phyloP scores from a whole-genome alignment of 2,113 vertebrate genomes.

The Microcebus murinus region DNA sequence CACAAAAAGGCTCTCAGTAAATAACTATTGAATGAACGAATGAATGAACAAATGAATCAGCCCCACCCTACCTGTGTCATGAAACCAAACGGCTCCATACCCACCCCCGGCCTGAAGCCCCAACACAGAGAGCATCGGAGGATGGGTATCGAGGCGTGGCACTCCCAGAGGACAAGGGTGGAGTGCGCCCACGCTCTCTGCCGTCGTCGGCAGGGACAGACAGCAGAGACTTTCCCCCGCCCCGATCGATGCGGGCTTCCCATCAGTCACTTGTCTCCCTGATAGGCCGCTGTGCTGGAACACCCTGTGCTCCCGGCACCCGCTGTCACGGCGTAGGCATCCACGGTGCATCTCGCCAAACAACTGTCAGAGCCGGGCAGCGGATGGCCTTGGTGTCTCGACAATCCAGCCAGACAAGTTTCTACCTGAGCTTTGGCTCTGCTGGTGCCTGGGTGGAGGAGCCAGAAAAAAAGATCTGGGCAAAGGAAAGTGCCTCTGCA shows the following conservation, averaged over 20 bases:
- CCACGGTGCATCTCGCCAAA: neutral
- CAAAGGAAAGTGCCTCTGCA: neutral
- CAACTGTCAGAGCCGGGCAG: neutral
- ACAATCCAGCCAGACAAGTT: slow-evolving; percentile 16
- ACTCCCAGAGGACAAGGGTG: neutral
- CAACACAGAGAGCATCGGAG: neutral
- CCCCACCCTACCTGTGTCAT: neutral
- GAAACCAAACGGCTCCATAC: neutral
- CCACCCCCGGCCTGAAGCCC: neutral
- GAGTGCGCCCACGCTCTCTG: neutral
- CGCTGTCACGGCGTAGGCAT: rapidly evolving
- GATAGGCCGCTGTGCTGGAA: neutral
- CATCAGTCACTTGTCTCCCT: neutral
- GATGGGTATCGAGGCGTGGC: neutral
- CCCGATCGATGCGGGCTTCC: neutral
- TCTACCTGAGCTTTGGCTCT: slow-evolving; percentile 18
- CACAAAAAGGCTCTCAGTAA: neutral
- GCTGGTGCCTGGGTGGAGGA: neutral
- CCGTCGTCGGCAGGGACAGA: neutral
- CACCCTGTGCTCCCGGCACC: neutral
- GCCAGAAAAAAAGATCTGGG: neutral
- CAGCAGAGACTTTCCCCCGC: neutral
- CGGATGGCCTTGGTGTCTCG: neutral
- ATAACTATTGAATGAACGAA: neutral
- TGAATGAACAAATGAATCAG: neutral